A percentile compares a stretch with the other conserved stretches of the same genome.
Conservation (phyloP, 1,140 invertebrate species). For the Drosophila parabipectinata region DNA sequence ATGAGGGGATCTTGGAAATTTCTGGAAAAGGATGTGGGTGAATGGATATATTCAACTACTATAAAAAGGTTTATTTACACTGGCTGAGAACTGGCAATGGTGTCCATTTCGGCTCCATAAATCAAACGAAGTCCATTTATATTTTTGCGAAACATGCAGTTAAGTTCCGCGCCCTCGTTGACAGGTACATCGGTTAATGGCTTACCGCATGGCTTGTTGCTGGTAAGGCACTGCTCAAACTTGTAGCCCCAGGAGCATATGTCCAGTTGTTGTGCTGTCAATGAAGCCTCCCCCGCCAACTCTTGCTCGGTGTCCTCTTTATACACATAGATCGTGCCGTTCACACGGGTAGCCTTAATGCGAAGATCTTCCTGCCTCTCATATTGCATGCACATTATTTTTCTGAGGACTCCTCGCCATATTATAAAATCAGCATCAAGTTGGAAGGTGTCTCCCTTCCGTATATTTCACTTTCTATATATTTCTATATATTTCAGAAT, state of each 20-base stretch:
- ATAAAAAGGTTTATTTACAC: slow-evolving; percentile 18
- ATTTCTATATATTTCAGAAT: slow-evolving; percentile 85
- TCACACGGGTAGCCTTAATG: slow-evolving; percentile 86
- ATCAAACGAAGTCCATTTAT: slow-evolving; percentile 86
- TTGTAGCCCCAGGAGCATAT: slow-evolving; percentile 90
- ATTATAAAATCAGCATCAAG: slow-evolving; percentile 87
- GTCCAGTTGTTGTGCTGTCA: slow-evolving; percentile 84
- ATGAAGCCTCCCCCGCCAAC: slow-evolving; percentile 81
- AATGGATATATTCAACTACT: too few species aligned
- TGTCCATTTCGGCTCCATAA: slow-evolving; percentile 88
- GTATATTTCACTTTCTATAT: too few species aligned
- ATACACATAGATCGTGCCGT: slow-evolving; percentile 89
- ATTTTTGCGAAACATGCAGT: slow-evolving; percentile 85
- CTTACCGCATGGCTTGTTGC: slow-evolving; percentile 84
- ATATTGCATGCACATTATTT: slow-evolving; percentile 88
- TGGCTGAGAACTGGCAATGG: slow-evolving; percentile 71
- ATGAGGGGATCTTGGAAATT: slow-evolving; percentile 34
- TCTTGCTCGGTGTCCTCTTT: slow-evolving; percentile 87
- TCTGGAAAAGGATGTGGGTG: slow-evolving; percentile 5
- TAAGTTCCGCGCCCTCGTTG: slow-evolving; percentile 87
- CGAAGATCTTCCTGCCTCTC: slow-evolving; percentile 88
- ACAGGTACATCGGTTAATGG: slow-evolving; percentile 85
- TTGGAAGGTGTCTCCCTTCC: neutral
- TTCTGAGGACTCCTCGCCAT: slow-evolving; percentile 89
- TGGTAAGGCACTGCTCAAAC: slow-evolving; percentile 91